Conservation (phyloP, 2,888 invertebrate genomes). For the Euclidia mi region DNA sequence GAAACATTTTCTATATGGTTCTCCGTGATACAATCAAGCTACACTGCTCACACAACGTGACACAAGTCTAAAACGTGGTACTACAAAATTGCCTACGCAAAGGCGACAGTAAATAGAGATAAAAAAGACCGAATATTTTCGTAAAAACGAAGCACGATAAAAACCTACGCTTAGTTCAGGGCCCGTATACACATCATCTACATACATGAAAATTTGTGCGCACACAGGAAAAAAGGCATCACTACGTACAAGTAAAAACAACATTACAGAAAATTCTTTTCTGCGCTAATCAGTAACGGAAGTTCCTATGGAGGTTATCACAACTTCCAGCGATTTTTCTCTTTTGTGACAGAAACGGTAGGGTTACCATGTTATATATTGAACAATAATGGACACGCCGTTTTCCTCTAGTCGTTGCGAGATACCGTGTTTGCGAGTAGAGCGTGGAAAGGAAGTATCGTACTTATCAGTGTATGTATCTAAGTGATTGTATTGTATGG, state of each 20-base stretch:
- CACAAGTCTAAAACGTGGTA: constrained; percentile 5
- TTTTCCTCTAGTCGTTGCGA: constrained; percentile 31
- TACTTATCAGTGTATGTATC: constrained; percentile 11
- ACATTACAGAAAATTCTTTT: constrained; percentile 65
- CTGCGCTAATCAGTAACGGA: constrained; percentile 76
- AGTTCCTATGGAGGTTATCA: constrained; percentile 73
- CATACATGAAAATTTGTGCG: constrained; percentile 19
- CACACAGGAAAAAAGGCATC: constrained; percentile 13
- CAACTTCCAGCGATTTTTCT: constrained; percentile 67
- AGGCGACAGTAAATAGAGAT: background rate
- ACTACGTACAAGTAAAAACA: constrained; percentile 37
- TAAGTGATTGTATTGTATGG: constrained; percentile 11
- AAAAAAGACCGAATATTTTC: constrained; percentile 13
- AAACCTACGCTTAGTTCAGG: constrained; percentile 21
- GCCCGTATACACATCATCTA: constrained; percentile 23
- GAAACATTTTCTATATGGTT: background rate
- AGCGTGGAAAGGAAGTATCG: constrained; percentile 8
- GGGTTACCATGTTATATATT: constrained; percentile 49
- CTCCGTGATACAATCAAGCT: constrained; percentile 9
- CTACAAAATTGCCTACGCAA: constrained; percentile 15
- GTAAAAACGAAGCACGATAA: constrained; percentile 16
- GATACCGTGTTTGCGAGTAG: constrained; percentile 22
- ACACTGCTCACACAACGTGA: constrained; percentile 8
- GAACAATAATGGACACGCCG: constrained; percentile 22
- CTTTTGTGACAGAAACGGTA: constrained; percentile 66